Evolutionary conservation across 2,113 vertebrate species (phyloP).

Genomic region (Varanus salvator): DNA sequence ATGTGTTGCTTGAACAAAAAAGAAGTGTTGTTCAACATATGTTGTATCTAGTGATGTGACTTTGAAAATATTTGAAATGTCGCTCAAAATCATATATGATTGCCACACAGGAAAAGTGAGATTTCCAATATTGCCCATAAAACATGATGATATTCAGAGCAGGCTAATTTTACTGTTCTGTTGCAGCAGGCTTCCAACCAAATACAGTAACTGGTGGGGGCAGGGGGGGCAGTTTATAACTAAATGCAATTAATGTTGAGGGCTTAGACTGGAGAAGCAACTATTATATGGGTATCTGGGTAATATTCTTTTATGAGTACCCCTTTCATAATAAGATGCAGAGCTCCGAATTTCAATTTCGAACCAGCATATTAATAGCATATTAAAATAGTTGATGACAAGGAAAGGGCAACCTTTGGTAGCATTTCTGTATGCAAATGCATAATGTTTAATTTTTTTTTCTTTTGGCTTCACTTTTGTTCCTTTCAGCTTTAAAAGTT

Average conservation of each 20-base stretch:
- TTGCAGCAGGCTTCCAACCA: slow-evolving; percentile 56
- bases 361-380: background rate
- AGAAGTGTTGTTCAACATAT: slow-evolving; percentile 71
- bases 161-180: slow-evolving; percentile 12
- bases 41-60: slow-evolving; percentile 70
- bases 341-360: slow-evolving; percentile 47
- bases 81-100: slow-evolving; percentile 68
- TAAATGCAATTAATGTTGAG: slow-evolving; percentile 59
- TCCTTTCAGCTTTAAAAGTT: slow-evolving; percentile 68
- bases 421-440: slow-evolving; percentile 52
- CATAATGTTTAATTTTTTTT: slow-evolving; percentile 42
- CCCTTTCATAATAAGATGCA: slow-evolving; percentile 29
- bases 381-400: slow-evolving; percentile 30
- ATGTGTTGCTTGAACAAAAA: slow-evolving; percentile 76
- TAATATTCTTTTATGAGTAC: slow-evolving; percentile 40
- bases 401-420: slow-evolving; percentile 46
- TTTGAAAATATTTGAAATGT: slow-evolving; percentile 66
- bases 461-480: slow-evolving; percentile 52
- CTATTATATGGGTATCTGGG: slow-evolving; percentile 19
- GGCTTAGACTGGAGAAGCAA: slow-evolving; percentile 50
- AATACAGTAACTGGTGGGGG: slow-evolving; percentile 36
- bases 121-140: slow-evolving; percentile 58
- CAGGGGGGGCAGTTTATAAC: slow-evolving; percentile 54
- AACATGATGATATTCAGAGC: slow-evolving; percentile 49
- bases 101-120: slow-evolving; percentile 63